These are phyloP conservation scores for Athalia rosae DNA, from an alignment of 2,888 invertebrate genomes.

Conservation along the genomic window DNA sequence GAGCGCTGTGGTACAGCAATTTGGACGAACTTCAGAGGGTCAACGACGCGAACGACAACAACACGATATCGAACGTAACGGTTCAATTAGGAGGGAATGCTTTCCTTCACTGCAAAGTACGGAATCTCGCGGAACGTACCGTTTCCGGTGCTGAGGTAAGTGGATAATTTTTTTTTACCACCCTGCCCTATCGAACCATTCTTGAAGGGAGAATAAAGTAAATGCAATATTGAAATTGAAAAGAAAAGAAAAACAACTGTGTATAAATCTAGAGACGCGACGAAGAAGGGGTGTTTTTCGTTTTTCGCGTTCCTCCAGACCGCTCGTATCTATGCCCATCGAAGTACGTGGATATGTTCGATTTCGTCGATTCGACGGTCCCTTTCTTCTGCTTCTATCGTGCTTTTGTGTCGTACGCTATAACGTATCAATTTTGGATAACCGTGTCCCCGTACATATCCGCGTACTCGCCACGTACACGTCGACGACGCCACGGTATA, in stretches of 20 bases:
- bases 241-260: too few species aligned
- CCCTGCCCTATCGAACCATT: too few species aligned
- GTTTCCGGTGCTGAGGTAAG: conserved; percentile 74
- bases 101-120: conserved; percentile 87
- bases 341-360: not conserved
- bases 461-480: too few species aligned
- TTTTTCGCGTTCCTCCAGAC: too few species aligned
- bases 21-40: conserved; percentile 71
- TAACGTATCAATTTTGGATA: conserved; percentile 30
- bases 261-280: not conserved
- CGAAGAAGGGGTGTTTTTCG: not conserved
- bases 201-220: too few species aligned
- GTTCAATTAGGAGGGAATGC: conserved; percentile 87
- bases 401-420: conserved; percentile 1
- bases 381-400: not conserved
- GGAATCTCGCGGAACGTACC: conserved; percentile 84
- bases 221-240: too few species aligned
- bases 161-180: conserved; percentile 10
- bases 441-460: not conserved
- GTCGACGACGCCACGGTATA: not conserved
- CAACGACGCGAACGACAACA: conserved; percentile 79
- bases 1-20: conserved; percentile 71
- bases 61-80: conserved; percentile 84
- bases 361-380: not conserved
- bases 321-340: too few species aligned